Percentiles rank a stretch among this genome's conserved stretches.
These are phyloP conservation scores for Epinephelus fuscoguttatus DNA, from an alignment of 2,113 vertebrate genomes.

Conservation along the genomic window DNA sequence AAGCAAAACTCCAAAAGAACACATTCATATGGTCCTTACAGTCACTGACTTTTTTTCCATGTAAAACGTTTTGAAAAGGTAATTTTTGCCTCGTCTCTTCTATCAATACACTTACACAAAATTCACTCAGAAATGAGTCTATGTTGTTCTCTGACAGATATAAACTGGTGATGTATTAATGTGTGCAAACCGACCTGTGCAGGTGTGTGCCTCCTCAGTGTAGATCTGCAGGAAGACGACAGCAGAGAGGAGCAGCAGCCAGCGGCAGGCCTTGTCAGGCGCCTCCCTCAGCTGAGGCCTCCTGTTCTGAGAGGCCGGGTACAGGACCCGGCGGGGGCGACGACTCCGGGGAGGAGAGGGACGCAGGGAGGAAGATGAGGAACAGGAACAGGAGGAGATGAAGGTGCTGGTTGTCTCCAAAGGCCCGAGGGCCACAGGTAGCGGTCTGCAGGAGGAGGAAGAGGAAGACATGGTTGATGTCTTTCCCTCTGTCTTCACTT, in stretches of 20 bases:
- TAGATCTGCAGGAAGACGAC: conserved; percentile 84
- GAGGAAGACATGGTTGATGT: conserved; percentile 44
- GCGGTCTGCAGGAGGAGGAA: conserved; percentile 22
- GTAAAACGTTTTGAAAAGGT: too few species aligned
- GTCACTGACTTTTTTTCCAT: too few species aligned
- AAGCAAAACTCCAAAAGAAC: too few species aligned
- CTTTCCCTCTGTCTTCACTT: too few species aligned
- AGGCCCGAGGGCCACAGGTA: conserved; percentile 33
- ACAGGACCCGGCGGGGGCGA: conserved; percentile 73
- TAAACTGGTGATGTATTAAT: background rate
- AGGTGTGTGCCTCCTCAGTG: conserved; percentile 72
- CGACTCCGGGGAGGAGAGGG: conserved; percentile 47
- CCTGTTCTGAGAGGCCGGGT: conserved; percentile 72
- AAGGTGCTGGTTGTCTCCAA: conserved; percentile 16
- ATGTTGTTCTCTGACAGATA: background rate
- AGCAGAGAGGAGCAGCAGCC: conserved; percentile 78
- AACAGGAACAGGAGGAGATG: background rate
- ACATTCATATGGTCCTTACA: too few species aligned
- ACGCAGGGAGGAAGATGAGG: background rate
- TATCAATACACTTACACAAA: too few species aligned
- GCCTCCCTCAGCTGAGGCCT: conserved; percentile 60
- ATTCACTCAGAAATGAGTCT: too few species aligned
- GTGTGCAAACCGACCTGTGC: conserved; percentile 51
- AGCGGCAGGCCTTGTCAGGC: conserved; percentile 70
- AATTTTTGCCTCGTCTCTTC: too few species aligned